These are phyloP conservation scores for Pilophorus perplexus DNA, from an alignment of 2,888 invertebrate species.

Conservation along the genomic window DNA sequence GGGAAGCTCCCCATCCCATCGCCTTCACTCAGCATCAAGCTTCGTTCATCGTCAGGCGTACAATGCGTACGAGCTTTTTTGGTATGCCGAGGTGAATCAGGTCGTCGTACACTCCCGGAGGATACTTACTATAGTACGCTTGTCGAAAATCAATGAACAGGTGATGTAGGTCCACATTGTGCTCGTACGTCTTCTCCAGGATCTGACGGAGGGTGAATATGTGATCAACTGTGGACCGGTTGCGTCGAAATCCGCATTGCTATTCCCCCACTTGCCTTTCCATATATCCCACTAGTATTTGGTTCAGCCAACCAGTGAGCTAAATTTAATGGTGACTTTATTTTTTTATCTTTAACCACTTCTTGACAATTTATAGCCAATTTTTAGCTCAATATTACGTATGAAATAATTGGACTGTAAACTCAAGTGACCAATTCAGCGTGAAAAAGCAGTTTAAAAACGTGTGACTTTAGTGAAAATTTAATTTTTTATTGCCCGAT, in stretches of 20 bases:
- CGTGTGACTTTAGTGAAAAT: too few species aligned
- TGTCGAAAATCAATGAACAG: constrained; percentile 11
- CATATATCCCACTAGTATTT: background rate
- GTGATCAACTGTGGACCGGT: constrained; percentile 8
- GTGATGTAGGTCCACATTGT: constrained; percentile 5
- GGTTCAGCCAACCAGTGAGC: background rate
- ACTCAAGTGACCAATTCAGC: background rate
- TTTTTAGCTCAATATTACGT: too few species aligned
- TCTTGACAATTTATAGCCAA: too few species aligned
- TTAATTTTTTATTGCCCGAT: too few species aligned
- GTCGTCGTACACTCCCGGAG: background rate
- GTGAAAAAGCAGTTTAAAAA: too few species aligned
- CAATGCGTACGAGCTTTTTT: background rate
- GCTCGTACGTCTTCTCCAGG: constrained; percentile 4
- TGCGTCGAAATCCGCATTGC: constrained; percentile 4
- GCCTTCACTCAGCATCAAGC: too few species aligned
- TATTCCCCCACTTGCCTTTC: background rate
- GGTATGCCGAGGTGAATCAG: constrained; percentile 2
- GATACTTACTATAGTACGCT: background rate
- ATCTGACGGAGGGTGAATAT: constrained; percentile 16
- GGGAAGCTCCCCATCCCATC: too few species aligned
- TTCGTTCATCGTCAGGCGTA: constrained; percentile 5
- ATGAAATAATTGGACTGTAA: too few species aligned
- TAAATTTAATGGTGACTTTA: too few species aligned
- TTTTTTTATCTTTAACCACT: too few species aligned